Percentiles rank a stretch among this genome's conserved stretches.
Conservation (phyloP, 2,888 invertebrate genomes). For the Melinaea menophilus region DNA sequence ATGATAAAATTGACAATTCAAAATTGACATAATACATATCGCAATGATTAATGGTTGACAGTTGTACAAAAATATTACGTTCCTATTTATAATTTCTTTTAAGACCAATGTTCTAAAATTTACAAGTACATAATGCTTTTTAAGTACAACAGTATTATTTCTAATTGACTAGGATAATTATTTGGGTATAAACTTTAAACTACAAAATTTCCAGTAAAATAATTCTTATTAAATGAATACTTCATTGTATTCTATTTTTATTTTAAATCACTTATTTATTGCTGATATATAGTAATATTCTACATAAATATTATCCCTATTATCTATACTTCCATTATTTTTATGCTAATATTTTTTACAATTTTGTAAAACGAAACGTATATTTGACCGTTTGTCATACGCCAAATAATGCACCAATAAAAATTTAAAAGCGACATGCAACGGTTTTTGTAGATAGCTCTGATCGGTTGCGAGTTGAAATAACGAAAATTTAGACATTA, state of each 20-base stretch:
- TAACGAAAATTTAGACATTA: conserved; percentile 53
- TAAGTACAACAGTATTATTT: no score
- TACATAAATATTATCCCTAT: no score
- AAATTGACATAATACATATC: not conserved
- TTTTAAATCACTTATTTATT: no score
- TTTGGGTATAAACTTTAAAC: no score
- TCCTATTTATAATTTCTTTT: not conserved
- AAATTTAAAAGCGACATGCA: conserved; percentile 52
- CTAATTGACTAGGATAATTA: no score
- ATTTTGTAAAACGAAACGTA: conserved; percentile 37
- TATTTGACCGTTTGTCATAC: conserved; percentile 44
- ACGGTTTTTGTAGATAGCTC: conserved; percentile 71
- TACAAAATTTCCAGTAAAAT: no score
- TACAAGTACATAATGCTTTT: not conserved
- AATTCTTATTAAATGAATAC: no score
- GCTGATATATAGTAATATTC: no score
- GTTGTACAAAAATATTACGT: not conserved
- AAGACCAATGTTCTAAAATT: not conserved
- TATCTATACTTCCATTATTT: no score
- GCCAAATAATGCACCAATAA: conserved; percentile 51
- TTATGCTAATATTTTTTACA: not conserved
- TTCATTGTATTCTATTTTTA: no score
- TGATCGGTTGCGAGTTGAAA: conserved; percentile 63
- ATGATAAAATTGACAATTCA: not conserved
- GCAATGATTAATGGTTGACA: not conserved